Conservation (phyloP, 2,888 invertebrate species). For the Actias luna region DNA sequence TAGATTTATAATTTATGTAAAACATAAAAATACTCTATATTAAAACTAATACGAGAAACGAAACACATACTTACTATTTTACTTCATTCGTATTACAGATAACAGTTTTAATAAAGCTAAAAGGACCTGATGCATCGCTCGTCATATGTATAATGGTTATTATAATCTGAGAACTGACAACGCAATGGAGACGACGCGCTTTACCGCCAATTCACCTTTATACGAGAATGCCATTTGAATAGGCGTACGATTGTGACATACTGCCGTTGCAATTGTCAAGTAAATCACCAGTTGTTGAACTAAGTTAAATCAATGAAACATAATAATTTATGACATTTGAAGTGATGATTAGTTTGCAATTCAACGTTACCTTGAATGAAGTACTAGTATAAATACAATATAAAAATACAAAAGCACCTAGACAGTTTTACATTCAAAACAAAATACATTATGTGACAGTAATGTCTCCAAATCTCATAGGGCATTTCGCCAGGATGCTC, state of each 20-base stretch:
- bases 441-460: no score
- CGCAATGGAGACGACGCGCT: slow-evolving; percentile 50
- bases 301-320: not conserved
- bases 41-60: no score
- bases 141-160: not conserved
- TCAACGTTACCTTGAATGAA: not conserved
- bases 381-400: no score
- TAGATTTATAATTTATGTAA: no score
- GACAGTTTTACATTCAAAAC: no score
- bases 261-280: slow-evolving; percentile 21
- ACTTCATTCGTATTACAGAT: no score
- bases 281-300: not conserved
- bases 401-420: no score
- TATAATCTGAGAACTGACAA: slow-evolving; percentile 18
- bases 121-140: slow-evolving; percentile 15
- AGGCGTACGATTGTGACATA: slow-evolving; percentile 45
- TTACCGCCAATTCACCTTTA: slow-evolving; percentile 54
- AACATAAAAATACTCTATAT: no score
- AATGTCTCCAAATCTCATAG: no score
- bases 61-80: no score
- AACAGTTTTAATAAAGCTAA: not conserved
- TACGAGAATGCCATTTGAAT: slow-evolving; percentile 50
- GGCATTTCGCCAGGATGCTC: no score
- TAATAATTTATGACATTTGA: not conserved
- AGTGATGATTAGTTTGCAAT: not conserved